Evolutionary conservation across 2,113 vertebrate species (phyloP).

Genomic region (cat (Felis catus)): F.catus_Fca126_mat1.0 CM031415.1:169099001-169099500

Average conservation of each 20-base stretch:
- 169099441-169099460: background rate
- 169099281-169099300: background rate
- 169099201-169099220: background rate
- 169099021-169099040: background rate
- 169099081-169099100: background rate
- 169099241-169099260: background rate
- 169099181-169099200: background rate
- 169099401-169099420: background rate
- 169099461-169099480: background rate
- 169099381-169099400: background rate
- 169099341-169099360: background rate
- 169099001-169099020: background rate
- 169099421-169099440: background rate
- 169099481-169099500: background rate
- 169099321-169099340: background rate
- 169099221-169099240: background rate
- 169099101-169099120: background rate
- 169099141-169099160: background rate
- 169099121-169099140: background rate
- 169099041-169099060: background rate
- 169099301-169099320: background rate
- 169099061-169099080: background rate
- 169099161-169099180: background rate
- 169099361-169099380: background rate
- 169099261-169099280: background rate